These are phyloP conservation scores for Spicauda simplicius DNA, from an alignment of 2,888 invertebrate species.

Conservation along the genomic window DNA sequence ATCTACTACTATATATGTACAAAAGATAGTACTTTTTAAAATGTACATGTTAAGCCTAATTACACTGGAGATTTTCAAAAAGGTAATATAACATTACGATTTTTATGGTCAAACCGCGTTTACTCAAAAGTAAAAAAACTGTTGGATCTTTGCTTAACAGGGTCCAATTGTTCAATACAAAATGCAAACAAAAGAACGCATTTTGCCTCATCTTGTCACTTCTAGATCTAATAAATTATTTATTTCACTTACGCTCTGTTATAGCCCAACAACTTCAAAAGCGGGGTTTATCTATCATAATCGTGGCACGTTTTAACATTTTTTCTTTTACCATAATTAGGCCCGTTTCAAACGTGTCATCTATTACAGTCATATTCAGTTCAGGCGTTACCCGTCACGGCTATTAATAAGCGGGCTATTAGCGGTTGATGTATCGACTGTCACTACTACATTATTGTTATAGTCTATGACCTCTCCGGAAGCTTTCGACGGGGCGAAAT, in stretches of 20 bases:
- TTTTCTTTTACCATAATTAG: slow-evolving; percentile 1
- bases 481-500: slow-evolving; percentile 36
- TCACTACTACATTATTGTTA: slow-evolving; percentile 24
- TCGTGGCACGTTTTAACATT: neutral
- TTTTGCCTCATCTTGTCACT: neutral
- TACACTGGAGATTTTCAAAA: no score
- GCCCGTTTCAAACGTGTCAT: slow-evolving; percentile 8
- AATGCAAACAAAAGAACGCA: no score
- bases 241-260: no score
- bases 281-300: neutral
- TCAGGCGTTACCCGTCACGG: slow-evolving; percentile 7
- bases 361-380: neutral
- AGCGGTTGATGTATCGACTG: slow-evolving; percentile 33
- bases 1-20: no score
- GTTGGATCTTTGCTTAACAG: no score
- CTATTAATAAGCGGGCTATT: slow-evolving; percentile 27
- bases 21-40: no score
- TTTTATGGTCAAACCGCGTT: no score
- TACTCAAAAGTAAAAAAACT: no score
- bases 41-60: no score
- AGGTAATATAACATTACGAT: no score
- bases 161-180: no score
- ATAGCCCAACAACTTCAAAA: neutral
- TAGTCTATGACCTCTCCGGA: slow-evolving; percentile 34
- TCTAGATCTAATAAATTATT: neutral